A percentile compares a stretch with the other conserved stretches of the same genome.
Evolutionary conservation across 2,888 invertebrate species (phyloP).

Genomic region (Ectropis crepuscularia): DNA sequence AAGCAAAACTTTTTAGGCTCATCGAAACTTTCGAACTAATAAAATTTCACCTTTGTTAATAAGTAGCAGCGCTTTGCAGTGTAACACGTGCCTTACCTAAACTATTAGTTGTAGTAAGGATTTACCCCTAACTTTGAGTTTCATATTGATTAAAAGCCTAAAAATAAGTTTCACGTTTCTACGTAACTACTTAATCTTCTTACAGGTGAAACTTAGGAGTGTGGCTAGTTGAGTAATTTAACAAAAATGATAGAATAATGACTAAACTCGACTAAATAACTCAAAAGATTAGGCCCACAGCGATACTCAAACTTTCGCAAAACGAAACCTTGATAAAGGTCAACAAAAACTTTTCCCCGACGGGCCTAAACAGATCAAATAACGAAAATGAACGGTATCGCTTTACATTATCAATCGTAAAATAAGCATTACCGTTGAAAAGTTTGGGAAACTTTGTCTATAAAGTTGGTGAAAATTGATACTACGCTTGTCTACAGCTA

Average conservation of each 20-base stretch:
- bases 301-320: slow-evolving; percentile 12
- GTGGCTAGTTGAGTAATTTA: too few relatives aligned
- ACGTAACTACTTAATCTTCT: too few relatives aligned
- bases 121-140: too few relatives aligned
- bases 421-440: slow-evolving; percentile 23
- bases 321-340: slow-evolving; percentile 16
- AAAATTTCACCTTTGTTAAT: too few relatives aligned
- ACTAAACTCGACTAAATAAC: not conserved
- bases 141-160: too few relatives aligned
- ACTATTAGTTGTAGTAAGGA: too few relatives aligned
- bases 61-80: too few relatives aligned
- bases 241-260: not conserved
- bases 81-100: too few relatives aligned
- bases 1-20: too few relatives aligned
- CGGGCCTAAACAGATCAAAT: slow-evolving; percentile 22
- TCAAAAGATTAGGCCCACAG: slow-evolving; percentile 1
- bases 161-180: too few relatives aligned
- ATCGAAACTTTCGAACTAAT: too few relatives aligned
- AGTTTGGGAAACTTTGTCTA: slow-evolving; percentile 16
- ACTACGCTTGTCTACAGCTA: slow-evolving; percentile 7
- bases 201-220: too few relatives aligned
- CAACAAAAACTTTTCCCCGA: slow-evolving; percentile 8
- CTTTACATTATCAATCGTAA: slow-evolving; percentile 27
- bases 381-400: slow-evolving; percentile 24
- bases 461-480: slow-evolving; percentile 19